These are phyloP conservation scores for Bovichtus variegatus DNA, from an alignment of 2,797 vertebrate species.

Conservation along the genomic window DNA sequence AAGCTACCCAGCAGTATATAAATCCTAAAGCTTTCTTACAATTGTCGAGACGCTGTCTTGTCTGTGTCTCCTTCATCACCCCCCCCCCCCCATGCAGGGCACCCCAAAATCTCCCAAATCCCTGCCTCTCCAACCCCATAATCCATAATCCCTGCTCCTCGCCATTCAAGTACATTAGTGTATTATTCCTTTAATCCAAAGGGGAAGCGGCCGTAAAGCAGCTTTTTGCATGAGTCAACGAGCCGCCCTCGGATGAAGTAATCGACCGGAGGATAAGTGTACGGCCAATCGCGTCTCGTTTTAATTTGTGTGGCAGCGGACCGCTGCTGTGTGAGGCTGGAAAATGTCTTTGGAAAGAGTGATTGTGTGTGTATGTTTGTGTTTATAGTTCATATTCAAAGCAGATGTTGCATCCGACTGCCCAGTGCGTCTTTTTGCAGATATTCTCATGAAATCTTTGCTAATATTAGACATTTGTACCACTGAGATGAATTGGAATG, in stretches of 20 bases:
- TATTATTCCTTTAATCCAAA: constrained; percentile 82
- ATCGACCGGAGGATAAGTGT: constrained; percentile 55
- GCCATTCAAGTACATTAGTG: constrained; percentile 79
- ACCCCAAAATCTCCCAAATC: constrained; percentile 54
- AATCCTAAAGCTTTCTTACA: constrained; percentile 4
- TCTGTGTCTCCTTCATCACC: constrained; percentile 34
- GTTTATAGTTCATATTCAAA: constrained; percentile 13
- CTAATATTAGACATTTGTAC: constrained; percentile 14
- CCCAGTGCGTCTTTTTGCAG: no score
- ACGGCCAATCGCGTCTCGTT: constrained; percentile 57
- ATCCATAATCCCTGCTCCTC: constrained; percentile 79
- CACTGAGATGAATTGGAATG: background rate
- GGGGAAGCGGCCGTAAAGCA: constrained; percentile 54
- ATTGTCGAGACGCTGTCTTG: constrained; percentile 30
- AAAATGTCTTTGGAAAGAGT: constrained; percentile 2
- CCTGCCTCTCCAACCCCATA: constrained; percentile 53
- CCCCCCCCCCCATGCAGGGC: constrained; percentile 20
- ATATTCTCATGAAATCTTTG: background rate
- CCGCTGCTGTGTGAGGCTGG: background rate
- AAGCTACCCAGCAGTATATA: no score
- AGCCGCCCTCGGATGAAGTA: constrained; percentile 54
- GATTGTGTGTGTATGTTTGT: constrained; percentile 6
- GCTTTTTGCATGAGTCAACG: constrained; percentile 63
- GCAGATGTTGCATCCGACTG: constrained; percentile 33
- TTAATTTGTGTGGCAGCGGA: constrained; percentile 49